Evolutionary conservation across 2,113 vertebrate genomes (phyloP).

Genomic region (Nyctibius bracteatus): DNA sequence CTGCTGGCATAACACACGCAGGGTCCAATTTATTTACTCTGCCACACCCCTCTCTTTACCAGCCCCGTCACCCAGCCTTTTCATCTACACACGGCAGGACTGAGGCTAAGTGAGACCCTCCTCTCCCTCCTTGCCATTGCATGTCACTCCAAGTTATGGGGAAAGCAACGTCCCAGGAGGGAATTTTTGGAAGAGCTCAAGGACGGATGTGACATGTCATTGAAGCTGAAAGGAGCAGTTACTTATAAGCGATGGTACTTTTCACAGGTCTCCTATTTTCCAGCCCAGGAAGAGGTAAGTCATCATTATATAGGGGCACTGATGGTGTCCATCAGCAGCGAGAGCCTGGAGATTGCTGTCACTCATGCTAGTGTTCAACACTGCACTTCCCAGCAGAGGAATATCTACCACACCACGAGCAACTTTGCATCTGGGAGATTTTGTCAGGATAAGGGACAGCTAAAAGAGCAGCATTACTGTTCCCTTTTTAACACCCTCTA

Average conservation of each 20-base stretch:
- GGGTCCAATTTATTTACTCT: slow-evolving; percentile 64
- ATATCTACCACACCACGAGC: background rate
- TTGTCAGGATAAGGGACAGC: background rate
- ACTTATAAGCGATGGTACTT: slow-evolving; percentile 61
- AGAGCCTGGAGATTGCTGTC: background rate
- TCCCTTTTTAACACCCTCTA: background rate
- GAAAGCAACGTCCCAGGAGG: slow-evolving; percentile 47
- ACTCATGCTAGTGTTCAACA: background rate
- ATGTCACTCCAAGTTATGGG: slow-evolving; percentile 47
- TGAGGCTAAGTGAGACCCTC: background rate
- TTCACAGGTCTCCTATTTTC: slow-evolving; percentile 39
- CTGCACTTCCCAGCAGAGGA: background rate
- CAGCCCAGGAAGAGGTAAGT: slow-evolving; percentile 1
- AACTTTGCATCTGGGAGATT: background rate
- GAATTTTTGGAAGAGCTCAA: slow-evolving; percentile 63
- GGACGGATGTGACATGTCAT: slow-evolving; percentile 68
- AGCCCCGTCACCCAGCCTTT: background rate
- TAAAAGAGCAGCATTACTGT: background rate
- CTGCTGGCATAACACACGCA: slow-evolving; percentile 46
- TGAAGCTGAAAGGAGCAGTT: slow-evolving; percentile 73
- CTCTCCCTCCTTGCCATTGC: background rate
- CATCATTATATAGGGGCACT: background rate
- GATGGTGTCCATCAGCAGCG: background rate
- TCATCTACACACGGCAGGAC: slow-evolving; percentile 32
- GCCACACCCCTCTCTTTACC: background rate